phyloP scores from a whole-genome alignment of 2,797 vertebrate genomes.

The Melanitta fusca region DNA sequence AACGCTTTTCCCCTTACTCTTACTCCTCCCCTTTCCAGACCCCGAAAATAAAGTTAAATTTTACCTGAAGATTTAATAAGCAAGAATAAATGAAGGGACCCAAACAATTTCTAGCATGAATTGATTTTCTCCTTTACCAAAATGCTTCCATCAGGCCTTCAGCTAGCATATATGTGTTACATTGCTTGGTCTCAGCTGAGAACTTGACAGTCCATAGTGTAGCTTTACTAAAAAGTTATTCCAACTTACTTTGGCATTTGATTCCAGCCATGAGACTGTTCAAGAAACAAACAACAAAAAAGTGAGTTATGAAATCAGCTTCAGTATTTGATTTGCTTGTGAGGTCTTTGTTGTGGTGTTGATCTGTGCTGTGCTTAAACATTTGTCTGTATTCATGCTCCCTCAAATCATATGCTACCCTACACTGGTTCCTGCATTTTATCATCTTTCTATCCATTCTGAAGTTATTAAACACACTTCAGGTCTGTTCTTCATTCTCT shows the following conservation, averaged over 20 bases:
- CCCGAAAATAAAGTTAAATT: background rate
- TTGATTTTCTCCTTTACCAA: background rate
- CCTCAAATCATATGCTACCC: background rate
- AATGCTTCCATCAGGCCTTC: background rate
- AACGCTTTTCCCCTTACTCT: background rate
- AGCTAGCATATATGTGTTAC: background rate
- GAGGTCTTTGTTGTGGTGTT: background rate
- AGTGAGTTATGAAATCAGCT: background rate
- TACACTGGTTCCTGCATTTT: background rate
- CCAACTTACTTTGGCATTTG: background rate
- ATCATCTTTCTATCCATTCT: background rate
- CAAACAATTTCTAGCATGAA: background rate
- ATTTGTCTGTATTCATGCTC: background rate
- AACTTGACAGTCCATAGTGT: background rate
- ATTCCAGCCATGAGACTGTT: background rate
- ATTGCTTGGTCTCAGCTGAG: background rate
- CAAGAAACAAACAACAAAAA: background rate
- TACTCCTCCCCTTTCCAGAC: background rate
- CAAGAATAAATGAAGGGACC: background rate
- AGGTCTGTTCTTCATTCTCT: background rate
- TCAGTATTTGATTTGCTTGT: background rate
- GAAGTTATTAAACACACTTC: background rate
- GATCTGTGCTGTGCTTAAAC: background rate
- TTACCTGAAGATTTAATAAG: background rate
- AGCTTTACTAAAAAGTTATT: background rate